Conservation (phyloP, 2,113 vertebrate genomes). For the Leucosticte australis region DNA sequence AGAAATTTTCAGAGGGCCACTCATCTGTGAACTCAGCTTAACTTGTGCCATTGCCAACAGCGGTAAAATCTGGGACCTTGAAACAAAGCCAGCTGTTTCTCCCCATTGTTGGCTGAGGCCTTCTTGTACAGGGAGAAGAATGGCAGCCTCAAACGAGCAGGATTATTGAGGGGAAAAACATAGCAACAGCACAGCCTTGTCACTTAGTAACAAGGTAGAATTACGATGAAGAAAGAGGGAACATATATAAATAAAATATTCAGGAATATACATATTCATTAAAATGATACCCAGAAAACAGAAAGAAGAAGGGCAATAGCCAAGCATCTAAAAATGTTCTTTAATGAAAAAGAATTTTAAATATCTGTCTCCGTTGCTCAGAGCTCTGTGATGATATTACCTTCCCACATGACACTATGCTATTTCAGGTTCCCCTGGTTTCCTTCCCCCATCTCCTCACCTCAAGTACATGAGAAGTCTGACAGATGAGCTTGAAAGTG, state of each 20-base stretch:
- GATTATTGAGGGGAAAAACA: not conserved
- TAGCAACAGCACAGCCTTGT: conserved; percentile 21
- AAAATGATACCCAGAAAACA: conserved; percentile 1
- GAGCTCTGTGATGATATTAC: conserved; percentile 22
- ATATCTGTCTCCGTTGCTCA: conserved; percentile 20
- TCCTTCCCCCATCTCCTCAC: not conserved
- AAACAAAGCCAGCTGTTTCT: conserved; percentile 10
- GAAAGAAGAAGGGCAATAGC: not conserved
- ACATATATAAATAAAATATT: conserved; percentile 41
- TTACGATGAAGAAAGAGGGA: conserved; percentile 8
- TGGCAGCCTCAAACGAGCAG: not conserved
- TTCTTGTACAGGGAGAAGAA: not conserved
- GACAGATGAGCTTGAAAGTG: conserved; percentile 37
- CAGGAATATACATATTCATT: conserved; percentile 35
- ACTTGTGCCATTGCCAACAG: not conserved
- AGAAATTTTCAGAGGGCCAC: not conserved
- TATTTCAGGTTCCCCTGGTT: conserved; percentile 45
- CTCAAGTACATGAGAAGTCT: conserved; percentile 37
- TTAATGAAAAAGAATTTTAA: conserved; percentile 41
- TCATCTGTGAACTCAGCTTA: not conserved
- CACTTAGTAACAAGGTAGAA: conserved; percentile 35
- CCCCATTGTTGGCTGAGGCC: not conserved
- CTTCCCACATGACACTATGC: conserved; percentile 1
- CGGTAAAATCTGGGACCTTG: not conserved
- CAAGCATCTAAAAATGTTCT: not conserved